Conservation (phyloP, 2,113 vertebrate genomes). For the Paradoxurus hermaphroditus region DNA sequence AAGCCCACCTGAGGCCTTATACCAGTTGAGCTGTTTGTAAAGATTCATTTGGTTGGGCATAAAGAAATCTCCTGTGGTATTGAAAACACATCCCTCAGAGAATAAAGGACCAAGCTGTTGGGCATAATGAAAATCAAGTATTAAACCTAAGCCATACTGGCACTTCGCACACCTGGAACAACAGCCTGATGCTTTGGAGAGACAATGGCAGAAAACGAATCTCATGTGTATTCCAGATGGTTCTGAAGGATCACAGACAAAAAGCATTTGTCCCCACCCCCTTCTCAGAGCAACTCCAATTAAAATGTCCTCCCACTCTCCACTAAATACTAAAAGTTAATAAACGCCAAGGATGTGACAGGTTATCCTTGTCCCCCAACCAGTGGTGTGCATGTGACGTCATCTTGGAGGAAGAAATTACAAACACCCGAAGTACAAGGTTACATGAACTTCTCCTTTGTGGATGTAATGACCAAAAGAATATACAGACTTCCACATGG, state of each 20-base stretch:
- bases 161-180: conserved; percentile 76
- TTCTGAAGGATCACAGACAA: conserved; percentile 66
- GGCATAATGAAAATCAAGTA: conserved; percentile 70
- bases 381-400: background rate
- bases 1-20: conserved; percentile 72
- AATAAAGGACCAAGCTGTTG: conserved; percentile 76
- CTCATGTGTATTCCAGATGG: conserved; percentile 78
- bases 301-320: conserved; percentile 52
- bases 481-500: background rate
- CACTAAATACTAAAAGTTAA: conserved; percentile 39
- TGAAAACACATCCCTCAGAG: conserved; percentile 76
- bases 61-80: conserved; percentile 73
- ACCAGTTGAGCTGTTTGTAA: conserved; percentile 76
- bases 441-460: background rate
- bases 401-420: conserved; percentile 1
- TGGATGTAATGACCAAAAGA: background rate
- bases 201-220: conserved; percentile 74
- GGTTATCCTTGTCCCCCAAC: background rate
- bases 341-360: background rate
- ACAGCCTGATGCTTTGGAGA: conserved; percentile 65
- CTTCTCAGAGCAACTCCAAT: conserved; percentile 8
- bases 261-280: background rate
- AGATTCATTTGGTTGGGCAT: conserved; percentile 70
- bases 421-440: background rate
- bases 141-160: conserved; percentile 55